Base-by-base conservation (phyloP, 1,140 invertebrate genomes). In the Cryptotermes secundus region DNA sequence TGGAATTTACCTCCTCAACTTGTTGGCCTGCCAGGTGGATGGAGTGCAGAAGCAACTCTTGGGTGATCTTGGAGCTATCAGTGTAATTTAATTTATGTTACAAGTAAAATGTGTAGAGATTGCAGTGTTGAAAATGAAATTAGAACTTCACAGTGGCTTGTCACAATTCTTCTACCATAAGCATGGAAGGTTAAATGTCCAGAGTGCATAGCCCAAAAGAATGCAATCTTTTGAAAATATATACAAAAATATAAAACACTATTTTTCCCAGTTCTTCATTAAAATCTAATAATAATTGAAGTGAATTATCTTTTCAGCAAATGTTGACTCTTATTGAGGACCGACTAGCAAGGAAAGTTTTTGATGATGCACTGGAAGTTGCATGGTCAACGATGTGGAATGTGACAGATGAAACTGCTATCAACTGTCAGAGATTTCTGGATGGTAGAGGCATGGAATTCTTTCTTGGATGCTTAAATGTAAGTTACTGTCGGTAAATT, bases 361-460 rank as follows among this genome's bases (percentile, higher is more conserved):
- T 97, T 89, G 98, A 99, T 89, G 97, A 99, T 90, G 96, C 99
- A 2, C 93, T 99, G 90, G 98, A 99, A 91, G 96, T 98, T 26
- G 96, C 97, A 12, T 99, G 98, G 98, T 99, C 97, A 85, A 98
- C 97, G 6, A 96, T 99, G 95, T 97, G 96, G 96, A 99, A 99
- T 91, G 97, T 99, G 80, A 99, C 98, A 80, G 98, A 99, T 90
- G 97, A 99, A 92, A 98, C 97, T 59, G 95, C 97, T 36, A 92
- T 94, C 85, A 99, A 99, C 91, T 99, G 97, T 92, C 92, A 94
- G 89, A 92, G 95, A 88, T 99, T 99, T 91, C 92, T 99, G 53
- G 93, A 96, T 87, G 93, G 93, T 83, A 91, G 93, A 80, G 98
- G 97, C 83, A 97, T 99, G 95, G 92, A 94, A 84, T 93, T 95